Evolutionary conservation across 2,797 vertebrate species (phyloP), one percentile per base, ranked within the genome.

Genomic region (Halcyon smyrnensis): DNA sequence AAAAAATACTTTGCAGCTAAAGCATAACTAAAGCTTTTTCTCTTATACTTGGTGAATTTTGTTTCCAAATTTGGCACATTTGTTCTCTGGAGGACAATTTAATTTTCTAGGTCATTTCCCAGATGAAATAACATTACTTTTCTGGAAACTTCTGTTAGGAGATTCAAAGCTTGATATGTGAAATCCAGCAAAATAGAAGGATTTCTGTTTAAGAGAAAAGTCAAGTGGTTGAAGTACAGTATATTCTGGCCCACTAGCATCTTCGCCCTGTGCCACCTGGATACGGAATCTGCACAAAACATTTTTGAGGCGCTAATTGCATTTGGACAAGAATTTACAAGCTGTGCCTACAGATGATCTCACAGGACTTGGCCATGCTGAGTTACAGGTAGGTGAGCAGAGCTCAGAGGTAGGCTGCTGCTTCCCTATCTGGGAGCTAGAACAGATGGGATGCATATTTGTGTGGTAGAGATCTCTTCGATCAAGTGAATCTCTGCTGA

Each of bases 101-200:
- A 69, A 76, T 82, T 96, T 97, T 96, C 87, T 90, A 94, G 97
- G 96, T 88, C 25, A 2, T 79, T 97, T 90, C 92, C 87, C 97
- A 90, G 59, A 53, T 92, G 94, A 92, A 89, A 86, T 93, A 91
- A 59, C 48, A 68, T 0, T 84, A 59, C 45, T 97, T 91, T 69
- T 87, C 84, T 75, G 23, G 77, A 89, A 86, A 65, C 68, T 76
- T 67, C 18, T 8, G 41, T 78, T 59, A 63, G 54, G 51, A 45
- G 36, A 43, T 79, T 86, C n/a, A 56, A 89, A 86, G 46, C 63
- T 79, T 48, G 36, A 28, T 54, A 56, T 4, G 8, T 50, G 46
- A 70, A 84, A 91, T 30, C 18, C 24, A 80, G 41, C 15, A 64
- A 64, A 91, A 84, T 46, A 78, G 12, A 82, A 82, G 5, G 48